These are phyloP conservation scores for Dromius quadrimaculatus DNA, from an alignment of 2,888 invertebrate species.

Conservation along the genomic window DNA sequence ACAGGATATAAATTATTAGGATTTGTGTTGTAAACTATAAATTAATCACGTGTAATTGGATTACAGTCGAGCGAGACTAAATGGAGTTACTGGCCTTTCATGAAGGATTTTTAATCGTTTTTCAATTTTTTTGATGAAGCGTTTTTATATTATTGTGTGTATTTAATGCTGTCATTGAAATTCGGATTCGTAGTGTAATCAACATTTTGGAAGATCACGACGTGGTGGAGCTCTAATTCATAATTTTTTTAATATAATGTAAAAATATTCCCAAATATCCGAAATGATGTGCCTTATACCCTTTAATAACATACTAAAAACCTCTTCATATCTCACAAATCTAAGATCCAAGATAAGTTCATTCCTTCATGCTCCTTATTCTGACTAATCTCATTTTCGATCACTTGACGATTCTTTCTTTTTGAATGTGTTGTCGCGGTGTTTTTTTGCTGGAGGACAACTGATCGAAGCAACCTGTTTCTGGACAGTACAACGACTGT, in stretches of 20 bases:
- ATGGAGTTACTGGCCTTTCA: too few relatives aligned
- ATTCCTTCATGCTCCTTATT: too few relatives aligned
- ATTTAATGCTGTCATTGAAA: not conserved
- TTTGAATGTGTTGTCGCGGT: too few relatives aligned
- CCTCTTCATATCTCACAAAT: not conserved
- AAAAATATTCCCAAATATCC: not conserved
- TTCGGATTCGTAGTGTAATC: too few relatives aligned
- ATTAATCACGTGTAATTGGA: not conserved
- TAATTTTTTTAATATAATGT: too few relatives aligned
- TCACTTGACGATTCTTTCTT: not conserved
- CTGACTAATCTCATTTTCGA: not conserved
- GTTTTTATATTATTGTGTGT: not conserved
- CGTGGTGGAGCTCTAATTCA: too few relatives aligned
- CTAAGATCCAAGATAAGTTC: not conserved
- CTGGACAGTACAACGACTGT: slow-evolving; percentile 13
- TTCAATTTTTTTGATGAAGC: too few relatives aligned
- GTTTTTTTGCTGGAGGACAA: not conserved
- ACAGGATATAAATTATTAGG: not conserved
- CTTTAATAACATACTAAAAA: not conserved
- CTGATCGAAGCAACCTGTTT: slow-evolving; percentile 23
- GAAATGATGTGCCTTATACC: too few relatives aligned
- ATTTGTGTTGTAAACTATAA: not conserved
- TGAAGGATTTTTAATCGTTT: too few relatives aligned
- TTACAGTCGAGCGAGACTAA: too few relatives aligned
- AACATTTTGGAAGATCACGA: too few relatives aligned